phyloP scores from a whole-genome alignment of 1,140 invertebrate species.

The Platorchestia sp. region DNA sequence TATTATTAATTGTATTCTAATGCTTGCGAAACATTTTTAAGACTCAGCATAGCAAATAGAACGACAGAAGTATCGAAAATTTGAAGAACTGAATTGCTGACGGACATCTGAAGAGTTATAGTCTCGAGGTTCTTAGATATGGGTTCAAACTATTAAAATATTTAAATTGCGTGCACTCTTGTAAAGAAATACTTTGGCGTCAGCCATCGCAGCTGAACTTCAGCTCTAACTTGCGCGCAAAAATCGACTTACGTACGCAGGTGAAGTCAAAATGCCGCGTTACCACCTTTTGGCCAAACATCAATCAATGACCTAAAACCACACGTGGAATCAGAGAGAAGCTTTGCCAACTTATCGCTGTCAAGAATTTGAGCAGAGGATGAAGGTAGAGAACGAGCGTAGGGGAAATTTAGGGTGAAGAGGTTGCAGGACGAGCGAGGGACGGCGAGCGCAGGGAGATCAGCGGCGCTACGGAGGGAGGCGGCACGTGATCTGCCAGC shows the following conservation, averaged over 20 bases:
- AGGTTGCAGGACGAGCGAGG: neutral
- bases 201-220: neutral
- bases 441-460: neutral
- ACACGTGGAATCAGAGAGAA: neutral
- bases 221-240: neutral
- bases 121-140: too few relatives aligned
- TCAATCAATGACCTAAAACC: neutral
- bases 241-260: neutral
- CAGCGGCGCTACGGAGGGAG: constrained; percentile 12
- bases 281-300: neutral
- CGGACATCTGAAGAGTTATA: too few relatives aligned
- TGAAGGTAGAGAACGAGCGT: neutral
- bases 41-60: neutral
- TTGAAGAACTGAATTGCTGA: too few relatives aligned
- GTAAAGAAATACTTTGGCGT: neutral
- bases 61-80: too few relatives aligned
- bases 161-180: neutral
- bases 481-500: constrained; percentile 43
- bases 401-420: neutral
- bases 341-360: neutral
- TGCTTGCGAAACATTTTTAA: neutral
- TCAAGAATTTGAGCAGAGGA: neutral
- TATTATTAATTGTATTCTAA: neutral
- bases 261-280: too few relatives aligned
- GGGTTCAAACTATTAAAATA: neutral